These are phyloP conservation scores for Colistium nudipinnis DNA, from an alignment of 2,113 vertebrate genomes.

Conservation along the genomic window DNA sequence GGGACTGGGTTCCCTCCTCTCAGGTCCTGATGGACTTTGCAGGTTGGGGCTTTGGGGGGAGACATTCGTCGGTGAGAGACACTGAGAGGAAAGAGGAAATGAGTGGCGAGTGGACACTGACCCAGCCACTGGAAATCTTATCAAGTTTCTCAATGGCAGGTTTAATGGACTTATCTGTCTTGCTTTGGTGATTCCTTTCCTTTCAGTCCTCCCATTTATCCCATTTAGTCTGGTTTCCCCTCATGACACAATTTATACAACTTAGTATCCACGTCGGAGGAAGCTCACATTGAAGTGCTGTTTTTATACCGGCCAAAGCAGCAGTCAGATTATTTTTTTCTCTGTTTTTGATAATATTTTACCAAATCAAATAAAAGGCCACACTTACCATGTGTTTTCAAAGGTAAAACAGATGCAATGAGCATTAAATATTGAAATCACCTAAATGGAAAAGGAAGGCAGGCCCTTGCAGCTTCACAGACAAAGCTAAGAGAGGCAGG, in stretches of 20 bases:
- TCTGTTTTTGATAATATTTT: not conserved
- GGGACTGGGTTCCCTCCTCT: conserved; percentile 36
- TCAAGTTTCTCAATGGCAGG: conserved; percentile 56
- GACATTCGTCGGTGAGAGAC: conserved; percentile 52
- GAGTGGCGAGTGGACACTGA: conserved; percentile 20
- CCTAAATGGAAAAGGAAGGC: not conserved
- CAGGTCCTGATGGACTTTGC: conserved; percentile 75
- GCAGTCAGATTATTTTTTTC: not conserved
- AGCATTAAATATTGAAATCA: not conserved
- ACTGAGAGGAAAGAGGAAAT: conserved; percentile 4
- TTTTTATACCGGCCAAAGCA: not conserved
- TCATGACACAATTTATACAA: conserved; percentile 8
- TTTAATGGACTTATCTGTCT: conserved; percentile 48
- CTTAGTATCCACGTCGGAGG: conserved; percentile 4
- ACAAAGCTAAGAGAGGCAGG: no score
- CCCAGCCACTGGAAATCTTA: conserved; percentile 65
- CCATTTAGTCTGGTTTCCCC: not conserved
- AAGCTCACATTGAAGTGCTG: not conserved
- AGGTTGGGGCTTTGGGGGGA: conserved; percentile 66
- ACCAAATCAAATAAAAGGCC: not conserved
- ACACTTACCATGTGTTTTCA: not conserved
- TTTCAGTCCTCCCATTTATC: conserved; percentile 14
- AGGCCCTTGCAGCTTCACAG: no score
- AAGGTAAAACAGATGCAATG: not conserved
- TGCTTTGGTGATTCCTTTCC: conserved; percentile 37